Evolutionary conservation across 2,113 vertebrate species (phyloP).

Genomic region (Gymnobelideus leadbeateri): DNA sequence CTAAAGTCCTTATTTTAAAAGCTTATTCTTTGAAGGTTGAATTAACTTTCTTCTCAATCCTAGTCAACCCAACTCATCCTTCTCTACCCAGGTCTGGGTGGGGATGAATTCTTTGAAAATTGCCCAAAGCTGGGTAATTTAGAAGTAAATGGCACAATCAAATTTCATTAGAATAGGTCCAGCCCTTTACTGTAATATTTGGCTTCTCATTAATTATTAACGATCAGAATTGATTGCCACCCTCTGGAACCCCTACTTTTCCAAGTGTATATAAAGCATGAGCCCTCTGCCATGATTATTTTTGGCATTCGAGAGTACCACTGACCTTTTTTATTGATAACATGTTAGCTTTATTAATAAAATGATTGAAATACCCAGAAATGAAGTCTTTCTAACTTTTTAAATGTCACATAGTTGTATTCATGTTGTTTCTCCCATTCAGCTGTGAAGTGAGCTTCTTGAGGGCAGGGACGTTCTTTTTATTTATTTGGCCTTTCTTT

Average conservation of each 20-base stretch:
- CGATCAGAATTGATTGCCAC: neutral
- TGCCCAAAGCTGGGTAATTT: neutral
- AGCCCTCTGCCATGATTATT: neutral
- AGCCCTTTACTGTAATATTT: neutral
- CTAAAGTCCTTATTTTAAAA: neutral
- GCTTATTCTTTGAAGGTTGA: neutral
- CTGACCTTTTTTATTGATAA: neutral
- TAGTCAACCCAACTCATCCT: neutral
- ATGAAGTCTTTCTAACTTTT: neutral
- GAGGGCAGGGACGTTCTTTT: neutral
- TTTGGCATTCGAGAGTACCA: neutral
- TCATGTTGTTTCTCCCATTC: neutral
- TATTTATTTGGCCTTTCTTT: neutral
- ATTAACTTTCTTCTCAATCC: neutral
- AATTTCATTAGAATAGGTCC: neutral
- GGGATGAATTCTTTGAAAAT: neutral
- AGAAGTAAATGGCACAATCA: neutral
- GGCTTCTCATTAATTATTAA: neutral
- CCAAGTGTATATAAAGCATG: too few relatives aligned
- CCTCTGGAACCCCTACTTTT: neutral
- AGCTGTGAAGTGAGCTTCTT: neutral
- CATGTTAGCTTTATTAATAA: neutral
- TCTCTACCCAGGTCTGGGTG: neutral
- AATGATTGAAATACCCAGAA: neutral
- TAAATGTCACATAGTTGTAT: neutral